Percentiles rank a stretch among this genome's conserved stretches.
phyloP scores from a whole-genome alignment of 2,113 vertebrate species.

The Pollachius pollachius region DNA sequence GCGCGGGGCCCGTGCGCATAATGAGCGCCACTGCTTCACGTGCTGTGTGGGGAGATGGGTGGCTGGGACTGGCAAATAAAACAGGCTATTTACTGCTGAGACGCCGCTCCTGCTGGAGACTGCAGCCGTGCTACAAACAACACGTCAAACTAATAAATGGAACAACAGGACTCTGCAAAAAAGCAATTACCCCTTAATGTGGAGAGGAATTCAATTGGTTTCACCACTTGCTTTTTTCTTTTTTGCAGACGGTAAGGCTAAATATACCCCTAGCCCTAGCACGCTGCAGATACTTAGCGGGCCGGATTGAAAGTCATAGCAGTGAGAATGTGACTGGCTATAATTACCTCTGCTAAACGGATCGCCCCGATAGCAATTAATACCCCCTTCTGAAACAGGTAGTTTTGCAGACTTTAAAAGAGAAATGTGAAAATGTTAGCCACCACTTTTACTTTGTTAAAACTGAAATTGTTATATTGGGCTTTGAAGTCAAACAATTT shows the following conservation, averaged over 20 bases:
- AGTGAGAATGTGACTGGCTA: neutral
- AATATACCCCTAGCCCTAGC: slow-evolving; percentile 13
- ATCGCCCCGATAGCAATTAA: slow-evolving; percentile 1
- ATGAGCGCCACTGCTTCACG: slow-evolving; percentile 19
- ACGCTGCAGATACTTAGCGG: slow-evolving; percentile 19
- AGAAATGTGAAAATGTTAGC: too few species aligned
- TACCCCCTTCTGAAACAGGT: neutral
- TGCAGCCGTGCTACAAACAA: slow-evolving; percentile 27
- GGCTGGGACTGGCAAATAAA: slow-evolving; percentile 12
- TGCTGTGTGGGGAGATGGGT: slow-evolving; percentile 8
- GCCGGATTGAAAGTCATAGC: slow-evolving; percentile 4
- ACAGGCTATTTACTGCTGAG: slow-evolving; percentile 33
- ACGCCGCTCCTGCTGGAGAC: slow-evolving; percentile 9
- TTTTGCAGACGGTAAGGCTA: slow-evolving; percentile 14
- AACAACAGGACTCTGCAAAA: slow-evolving; percentile 35
- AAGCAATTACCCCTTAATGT: slow-evolving; percentile 50
- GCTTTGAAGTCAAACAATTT: too few species aligned
- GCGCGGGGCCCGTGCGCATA: slow-evolving; percentile 28
- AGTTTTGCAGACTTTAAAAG: neutral
- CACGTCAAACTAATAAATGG: slow-evolving; percentile 41
- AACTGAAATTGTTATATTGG: too few species aligned
- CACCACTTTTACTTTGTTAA: too few species aligned
- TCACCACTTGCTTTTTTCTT: slow-evolving; percentile 6
- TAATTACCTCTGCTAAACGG: neutral
- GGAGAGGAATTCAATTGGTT: slow-evolving; percentile 32